A percentile compares a stretch with the other conserved stretches of the same genome.
phyloP scores from a whole-genome alignment of 2,888 invertebrate genomes.

The Corbicula japonica region DNA sequence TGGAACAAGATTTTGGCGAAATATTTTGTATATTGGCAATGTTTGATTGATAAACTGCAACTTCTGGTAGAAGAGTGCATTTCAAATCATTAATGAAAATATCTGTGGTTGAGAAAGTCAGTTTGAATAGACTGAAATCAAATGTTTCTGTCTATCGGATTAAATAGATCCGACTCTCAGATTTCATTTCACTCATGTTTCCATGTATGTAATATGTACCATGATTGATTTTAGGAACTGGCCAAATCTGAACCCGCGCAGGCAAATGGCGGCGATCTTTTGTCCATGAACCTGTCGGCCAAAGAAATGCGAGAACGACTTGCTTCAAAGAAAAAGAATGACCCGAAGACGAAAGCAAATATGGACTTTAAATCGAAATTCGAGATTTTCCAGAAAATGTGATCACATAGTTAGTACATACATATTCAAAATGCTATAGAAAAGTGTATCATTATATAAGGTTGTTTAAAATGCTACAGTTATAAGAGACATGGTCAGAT shows the following conservation, averaged over 20 bases:
- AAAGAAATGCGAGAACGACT: constrained; percentile 79
- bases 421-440: not conserved
- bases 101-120: too few relatives aligned
- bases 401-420: constrained; percentile 25
- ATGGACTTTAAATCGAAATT: constrained; percentile 71
- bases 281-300: constrained; percentile 71
- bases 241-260: constrained; percentile 50
- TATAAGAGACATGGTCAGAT: too few relatives aligned
- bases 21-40: constrained; percentile 29
- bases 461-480: too few relatives aligned
- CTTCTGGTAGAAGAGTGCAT: too few relatives aligned
- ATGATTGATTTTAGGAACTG: constrained; percentile 43
- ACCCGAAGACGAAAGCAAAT: constrained; percentile 71
- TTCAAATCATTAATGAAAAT: too few relatives aligned
- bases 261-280: constrained; percentile 63
- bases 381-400: constrained; percentile 73
- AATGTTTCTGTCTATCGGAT: too few relatives aligned
- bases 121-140: too few relatives aligned
- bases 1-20: not conserved
- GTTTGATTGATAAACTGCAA: too few relatives aligned
- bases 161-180: too few relatives aligned
- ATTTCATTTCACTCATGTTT: constrained; percentile 6
- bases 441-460: too few relatives aligned
- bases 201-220: constrained; percentile 9
- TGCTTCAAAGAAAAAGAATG: constrained; percentile 72